Conservation (phyloP, 2,113 vertebrate genomes). For the Cynocephalus volans region DNA sequence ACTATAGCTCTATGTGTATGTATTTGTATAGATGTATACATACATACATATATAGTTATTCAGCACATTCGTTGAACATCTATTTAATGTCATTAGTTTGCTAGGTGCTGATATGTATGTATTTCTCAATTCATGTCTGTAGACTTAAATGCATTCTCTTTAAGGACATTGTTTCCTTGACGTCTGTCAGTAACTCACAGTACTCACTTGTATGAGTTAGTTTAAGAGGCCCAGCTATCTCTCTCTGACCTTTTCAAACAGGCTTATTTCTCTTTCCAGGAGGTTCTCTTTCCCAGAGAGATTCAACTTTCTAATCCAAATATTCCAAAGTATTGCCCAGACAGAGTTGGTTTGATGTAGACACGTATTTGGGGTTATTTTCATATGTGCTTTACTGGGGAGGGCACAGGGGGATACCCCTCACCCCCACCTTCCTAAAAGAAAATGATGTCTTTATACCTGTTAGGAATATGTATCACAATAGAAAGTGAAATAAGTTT, state of each 20-base stretch:
- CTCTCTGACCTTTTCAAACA: constrained; percentile 54
- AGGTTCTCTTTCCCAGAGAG: constrained; percentile 50
- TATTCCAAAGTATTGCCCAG: constrained; percentile 60
- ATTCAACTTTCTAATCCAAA: neutral
- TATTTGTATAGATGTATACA: neutral
- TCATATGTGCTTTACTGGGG: constrained; percentile 37
- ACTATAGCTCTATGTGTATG: neutral
- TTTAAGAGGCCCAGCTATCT: neutral
- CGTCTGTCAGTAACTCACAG: neutral
- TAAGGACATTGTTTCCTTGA: constrained; percentile 39
- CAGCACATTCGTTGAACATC: constrained; percentile 9
- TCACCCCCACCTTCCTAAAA: neutral
- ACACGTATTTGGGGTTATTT: constrained; percentile 42
- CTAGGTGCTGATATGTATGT: constrained; percentile 62
- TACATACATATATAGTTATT: neutral
- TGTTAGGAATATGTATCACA: neutral
- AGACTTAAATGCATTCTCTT: constrained; percentile 13
- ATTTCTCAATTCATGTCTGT: constrained; percentile 1
- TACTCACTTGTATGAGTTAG: neutral
- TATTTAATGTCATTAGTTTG: constrained; percentile 22
- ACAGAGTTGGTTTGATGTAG: neutral
- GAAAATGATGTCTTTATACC: neutral
- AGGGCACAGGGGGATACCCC: neutral
- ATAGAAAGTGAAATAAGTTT: neutral
- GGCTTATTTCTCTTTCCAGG: constrained; percentile 50